Evolutionary conservation across 1,140 invertebrate species (phyloP).

Genomic region (Cherax destructor): DNA sequence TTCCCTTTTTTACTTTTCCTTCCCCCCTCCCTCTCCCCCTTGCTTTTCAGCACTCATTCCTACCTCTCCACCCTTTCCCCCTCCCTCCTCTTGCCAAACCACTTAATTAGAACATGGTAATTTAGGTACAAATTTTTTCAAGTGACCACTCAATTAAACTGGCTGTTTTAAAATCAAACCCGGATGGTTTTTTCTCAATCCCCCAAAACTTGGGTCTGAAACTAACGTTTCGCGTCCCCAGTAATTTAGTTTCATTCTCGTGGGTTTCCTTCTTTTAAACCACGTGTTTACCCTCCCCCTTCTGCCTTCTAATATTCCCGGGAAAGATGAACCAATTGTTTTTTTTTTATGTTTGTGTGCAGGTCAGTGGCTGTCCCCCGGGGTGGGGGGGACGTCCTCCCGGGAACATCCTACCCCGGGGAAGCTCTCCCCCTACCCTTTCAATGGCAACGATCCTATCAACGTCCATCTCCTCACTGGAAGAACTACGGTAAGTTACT

Average conservation of each 20-base stretch:
- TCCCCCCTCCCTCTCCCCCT: background rate
- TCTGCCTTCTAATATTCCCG: too few species aligned
- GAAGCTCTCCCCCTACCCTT: conserved; percentile 89
- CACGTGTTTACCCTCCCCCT: too few species aligned
- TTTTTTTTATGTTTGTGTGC: background rate
- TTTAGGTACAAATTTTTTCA: too few species aligned
- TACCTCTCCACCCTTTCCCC: background rate
- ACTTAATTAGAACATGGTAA: too few species aligned
- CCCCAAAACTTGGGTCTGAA: too few species aligned
- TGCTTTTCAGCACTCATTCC: background rate
- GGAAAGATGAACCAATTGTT: too few species aligned
- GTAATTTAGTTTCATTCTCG: too few species aligned
- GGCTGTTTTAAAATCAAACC: too few species aligned
- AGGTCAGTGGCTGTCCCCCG: conserved; percentile 92
- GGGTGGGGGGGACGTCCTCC: conserved; percentile 91
- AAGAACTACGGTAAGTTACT: conserved; percentile 60
- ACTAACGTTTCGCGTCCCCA: too few species aligned
- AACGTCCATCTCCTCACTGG: conserved; percentile 77
- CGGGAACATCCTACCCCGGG: conserved; percentile 84
- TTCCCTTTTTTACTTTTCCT: background rate
- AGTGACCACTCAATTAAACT: too few species aligned
- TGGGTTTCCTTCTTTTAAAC: too few species aligned
- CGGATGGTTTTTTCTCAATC: too few species aligned
- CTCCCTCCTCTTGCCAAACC: background rate
- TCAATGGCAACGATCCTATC: conserved; percentile 95